These are phyloP conservation scores for Emydocephalus ijimae DNA, from an alignment of 2,113 vertebrate genomes.

Conservation along the genomic window DNA sequence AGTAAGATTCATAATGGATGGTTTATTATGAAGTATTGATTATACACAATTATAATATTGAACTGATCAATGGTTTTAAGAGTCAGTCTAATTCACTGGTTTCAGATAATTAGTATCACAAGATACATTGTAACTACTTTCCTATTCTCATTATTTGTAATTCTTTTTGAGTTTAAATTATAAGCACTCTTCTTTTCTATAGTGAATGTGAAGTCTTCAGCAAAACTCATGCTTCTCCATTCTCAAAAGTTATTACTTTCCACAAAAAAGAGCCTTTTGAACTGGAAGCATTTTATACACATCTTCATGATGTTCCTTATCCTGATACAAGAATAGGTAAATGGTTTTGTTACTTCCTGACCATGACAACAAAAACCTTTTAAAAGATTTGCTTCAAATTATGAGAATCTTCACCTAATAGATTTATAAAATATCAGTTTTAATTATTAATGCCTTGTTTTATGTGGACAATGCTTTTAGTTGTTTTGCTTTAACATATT, in stretches of 20 bases:
- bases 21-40: background rate
- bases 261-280: slow-evolving; percentile 96
- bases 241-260: slow-evolving; percentile 96
- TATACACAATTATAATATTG: background rate
- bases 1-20: background rate
- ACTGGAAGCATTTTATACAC: slow-evolving; percentile 89
- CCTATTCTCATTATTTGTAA: background rate
- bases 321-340: slow-evolving; percentile 92
- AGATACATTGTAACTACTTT: background rate
- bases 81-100: background rate
- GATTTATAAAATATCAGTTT: background rate
- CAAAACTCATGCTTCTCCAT: slow-evolving; percentile 91
- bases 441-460: background rate
- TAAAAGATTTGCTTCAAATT: background rate
- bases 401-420: background rate
- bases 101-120: background rate
- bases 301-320: slow-evolving; percentile 88
- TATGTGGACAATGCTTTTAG: background rate
- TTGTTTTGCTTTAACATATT: background rate
- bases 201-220: slow-evolving; percentile 94
- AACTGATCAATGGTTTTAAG: background rate
- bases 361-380: background rate
- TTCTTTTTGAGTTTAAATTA: background rate
- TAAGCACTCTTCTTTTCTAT: slow-evolving; percentile 28
- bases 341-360: rapidly evolving